These are phyloP conservation scores for Plagodis dolabraria DNA, from an alignment of 2,888 invertebrate species.

Conservation along the genomic window DNA sequence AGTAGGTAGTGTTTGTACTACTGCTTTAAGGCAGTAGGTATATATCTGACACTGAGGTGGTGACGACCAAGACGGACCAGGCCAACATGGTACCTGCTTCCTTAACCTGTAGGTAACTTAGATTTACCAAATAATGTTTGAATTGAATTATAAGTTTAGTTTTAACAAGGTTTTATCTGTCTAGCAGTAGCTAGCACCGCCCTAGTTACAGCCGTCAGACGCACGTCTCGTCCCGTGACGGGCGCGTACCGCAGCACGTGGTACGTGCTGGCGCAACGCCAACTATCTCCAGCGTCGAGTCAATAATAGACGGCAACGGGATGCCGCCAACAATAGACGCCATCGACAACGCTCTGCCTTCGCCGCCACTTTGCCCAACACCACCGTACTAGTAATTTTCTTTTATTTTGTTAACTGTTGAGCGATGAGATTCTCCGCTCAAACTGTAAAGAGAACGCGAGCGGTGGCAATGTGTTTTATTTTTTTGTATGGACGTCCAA, in stretches of 20 bases:
- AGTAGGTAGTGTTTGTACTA: too few relatives aligned
- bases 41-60: too few relatives aligned
- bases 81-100: too few relatives aligned
- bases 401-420: not conserved
- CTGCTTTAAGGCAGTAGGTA: too few relatives aligned
- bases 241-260: slow-evolving; percentile 65
- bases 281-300: slow-evolving; percentile 83
- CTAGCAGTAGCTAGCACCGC: slow-evolving; percentile 37
- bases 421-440: not conserved
- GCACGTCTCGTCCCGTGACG: slow-evolving; percentile 77
- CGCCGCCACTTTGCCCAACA: not conserved
- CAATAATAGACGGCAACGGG: slow-evolving; percentile 83
- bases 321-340: slow-evolving; percentile 85
- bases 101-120: too few relatives aligned
- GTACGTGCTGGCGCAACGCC: slow-evolving; percentile 77
- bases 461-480: too few relatives aligned
- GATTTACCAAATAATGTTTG: too few relatives aligned
- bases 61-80: too few relatives aligned
- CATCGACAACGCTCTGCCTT: slow-evolving; percentile 45
- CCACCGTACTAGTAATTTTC: not conserved
- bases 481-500: too few relatives aligned
- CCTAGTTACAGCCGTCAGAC: slow-evolving; percentile 47
- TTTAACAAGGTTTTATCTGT: not conserved
- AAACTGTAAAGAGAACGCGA: too few relatives aligned
- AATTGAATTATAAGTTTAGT: too few relatives aligned